Base-by-base conservation (phyloP, 1,140 invertebrate genomes). In the Lordiphosa collinella region DNA sequence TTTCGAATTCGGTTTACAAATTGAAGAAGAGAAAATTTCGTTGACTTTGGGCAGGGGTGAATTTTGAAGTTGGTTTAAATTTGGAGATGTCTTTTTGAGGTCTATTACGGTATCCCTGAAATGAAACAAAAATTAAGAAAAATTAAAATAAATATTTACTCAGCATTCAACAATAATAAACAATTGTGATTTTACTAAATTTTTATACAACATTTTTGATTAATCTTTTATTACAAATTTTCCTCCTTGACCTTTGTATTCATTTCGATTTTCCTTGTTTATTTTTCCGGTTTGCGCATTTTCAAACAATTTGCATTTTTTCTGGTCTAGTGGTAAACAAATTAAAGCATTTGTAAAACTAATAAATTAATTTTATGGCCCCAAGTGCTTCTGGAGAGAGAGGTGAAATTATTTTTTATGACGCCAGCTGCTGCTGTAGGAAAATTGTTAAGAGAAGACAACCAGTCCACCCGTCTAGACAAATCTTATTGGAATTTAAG, bases 291-390 rank as follows among this genome's bases (percentile, higher is more conserved):
- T 10, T 34, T 34, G 29, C 18, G 43, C 43, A 46, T 25, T 46
- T 16, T 31, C 34, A 34, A 46, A 53, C 12, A 36, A 68, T 56
- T 58, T 47, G 41, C 46, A 31, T 32, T 49, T 41, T 12, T 10
- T 25, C 34, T 25, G 36, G 11, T 12, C 25, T 11, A 25, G 40
- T 9, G 8, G 48, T 68, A 73, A 79, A 73, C 64, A 78, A 60
- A 53, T 48, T 62, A 31, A 56, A 65, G 56, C 66, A 76, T 76
- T 78, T 79, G 58, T 69, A 69, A 73, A 68, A 79, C 69, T 79
- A 50, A 80, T 75, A 70, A 71, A 80, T 82, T 70, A 53, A 22
- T 59, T 80, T 80, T 57, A 80, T 71, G 35, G 55, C 34, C 44
- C 37, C 38, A 57, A 70, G 35, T 65, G 64, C 53, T 51, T 64